Evolutionary conservation across 2,888 invertebrate species (phyloP), one percentile per base, ranked within the genome.

Genomic region (Plagiodera versicolora): DNA sequence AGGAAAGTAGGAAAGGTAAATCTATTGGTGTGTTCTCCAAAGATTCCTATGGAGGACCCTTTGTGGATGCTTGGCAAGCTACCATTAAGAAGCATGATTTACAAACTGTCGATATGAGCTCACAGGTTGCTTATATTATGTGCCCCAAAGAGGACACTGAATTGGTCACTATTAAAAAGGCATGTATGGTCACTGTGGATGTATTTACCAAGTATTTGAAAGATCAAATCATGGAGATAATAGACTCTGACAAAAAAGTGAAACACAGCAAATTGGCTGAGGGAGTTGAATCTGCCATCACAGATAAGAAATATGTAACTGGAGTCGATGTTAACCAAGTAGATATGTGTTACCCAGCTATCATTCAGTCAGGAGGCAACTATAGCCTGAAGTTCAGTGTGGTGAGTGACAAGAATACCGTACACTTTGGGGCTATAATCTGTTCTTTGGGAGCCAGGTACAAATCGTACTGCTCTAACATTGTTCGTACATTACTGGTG

Each of bases 271-370:
- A 97, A 80, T 82, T 99, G 14, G 92, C 98, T 0, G 96, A 97
- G 81, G 95, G 95, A 9, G 94, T 98, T 1, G 98, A 98, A 79
- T 85, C 90, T 11, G 96, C 96, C 0, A 87, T 97, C 72, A 88
- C 89, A n/a, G 95, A 97, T 78, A 96, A 96, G 76, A 98, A 98
- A 81, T 97, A 95, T 80, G 94, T 98, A 1, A 87, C 91, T 9
- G 92, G 93, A 1, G 90, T 95, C 0, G 97, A 97, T 81, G 87
- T 90, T 2, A 87, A 88, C 20, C 91, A 95, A 78, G 86, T 98
- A 2, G 98, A 99, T 75, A 94, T 96, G 89, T 99, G 98, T 77
- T 99, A 98, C 79, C 96, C 98, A 0, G 94, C 99, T 0, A 99
- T 99, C 60, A 95, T 99, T 74, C 99, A 99, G 79, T 98, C 98